Evolutionary conservation across 2,797 vertebrate genomes (phyloP).

Genomic region (Gymnopithys bicolor): DNA sequence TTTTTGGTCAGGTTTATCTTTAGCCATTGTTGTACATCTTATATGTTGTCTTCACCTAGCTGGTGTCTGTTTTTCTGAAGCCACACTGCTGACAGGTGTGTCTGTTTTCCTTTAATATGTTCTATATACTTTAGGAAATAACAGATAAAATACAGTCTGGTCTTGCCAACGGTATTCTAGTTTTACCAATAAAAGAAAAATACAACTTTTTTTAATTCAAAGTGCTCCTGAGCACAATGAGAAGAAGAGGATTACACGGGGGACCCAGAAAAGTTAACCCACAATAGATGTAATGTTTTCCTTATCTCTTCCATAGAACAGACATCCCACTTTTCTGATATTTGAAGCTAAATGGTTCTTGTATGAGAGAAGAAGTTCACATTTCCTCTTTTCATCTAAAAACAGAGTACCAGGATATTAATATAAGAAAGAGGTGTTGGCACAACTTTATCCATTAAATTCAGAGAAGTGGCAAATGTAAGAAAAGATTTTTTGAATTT

Average conservation of each 20-base stretch:
- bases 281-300: background rate
- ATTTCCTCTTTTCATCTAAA: background rate
- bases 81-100: background rate
- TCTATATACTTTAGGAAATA: background rate
- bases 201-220: background rate
- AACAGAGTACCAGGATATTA: background rate
- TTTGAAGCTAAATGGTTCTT: background rate
- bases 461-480: background rate
- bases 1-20: background rate
- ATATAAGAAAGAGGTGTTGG: background rate
- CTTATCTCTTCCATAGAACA: background rate
- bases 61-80: background rate
- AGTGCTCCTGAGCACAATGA: background rate
- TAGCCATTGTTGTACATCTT: background rate
- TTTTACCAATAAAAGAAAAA: background rate
- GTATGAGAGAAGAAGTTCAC: background rate
- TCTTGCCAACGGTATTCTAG: background rate
- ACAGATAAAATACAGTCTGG: background rate
- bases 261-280: background rate
- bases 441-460: background rate
- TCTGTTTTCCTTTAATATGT: background rate
- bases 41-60: background rate
- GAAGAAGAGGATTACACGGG: background rate
- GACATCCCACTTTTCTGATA: background rate
- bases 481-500: background rate